Conservation (phyloP, 2,113 vertebrate genomes). For the Bos taurus region DNA sequence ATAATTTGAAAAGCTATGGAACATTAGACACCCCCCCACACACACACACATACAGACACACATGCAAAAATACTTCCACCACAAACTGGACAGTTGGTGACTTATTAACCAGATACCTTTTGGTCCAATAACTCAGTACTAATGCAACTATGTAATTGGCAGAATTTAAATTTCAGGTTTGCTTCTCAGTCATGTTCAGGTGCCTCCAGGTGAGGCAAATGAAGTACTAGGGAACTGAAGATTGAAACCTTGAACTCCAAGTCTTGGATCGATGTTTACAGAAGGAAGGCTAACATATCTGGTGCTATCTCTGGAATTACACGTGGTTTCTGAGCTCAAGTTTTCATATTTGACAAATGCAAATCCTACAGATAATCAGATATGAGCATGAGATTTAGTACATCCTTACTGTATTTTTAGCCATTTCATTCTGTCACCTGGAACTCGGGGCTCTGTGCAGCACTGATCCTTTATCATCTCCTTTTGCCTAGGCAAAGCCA, state of each 20-base stretch:
- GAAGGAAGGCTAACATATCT: neutral
- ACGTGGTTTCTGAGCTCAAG: neutral
- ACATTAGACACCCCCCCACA: neutral
- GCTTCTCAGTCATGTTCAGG: neutral
- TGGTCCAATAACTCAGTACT: neutral
- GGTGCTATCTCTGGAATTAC: conserved; percentile 18
- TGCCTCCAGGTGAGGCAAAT: neutral
- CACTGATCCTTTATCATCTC: conserved; percentile 26
- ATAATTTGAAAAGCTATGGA: neutral
- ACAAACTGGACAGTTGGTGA: neutral
- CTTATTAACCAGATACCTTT: neutral
- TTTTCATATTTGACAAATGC: conserved; percentile 59
- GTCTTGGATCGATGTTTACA: neutral
- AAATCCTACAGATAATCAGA: conserved; percentile 42
- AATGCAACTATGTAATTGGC: neutral
- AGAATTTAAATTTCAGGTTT: neutral
- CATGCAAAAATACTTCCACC: neutral
- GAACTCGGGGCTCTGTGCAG: neutral
- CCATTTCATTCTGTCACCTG: conserved; percentile 33
- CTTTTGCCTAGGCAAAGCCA: conserved; percentile 17
- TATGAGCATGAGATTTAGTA: conserved; percentile 9
- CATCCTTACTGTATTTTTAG: neutral
- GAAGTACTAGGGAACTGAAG: neutral
- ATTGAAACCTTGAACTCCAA: neutral
- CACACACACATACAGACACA: neutral